Percentiles rank a stretch among this genome's conserved stretches.
phyloP scores from a whole-genome alignment of 1,140 invertebrate genomes.

The Rhynchophorus ferrugineus region DNA sequence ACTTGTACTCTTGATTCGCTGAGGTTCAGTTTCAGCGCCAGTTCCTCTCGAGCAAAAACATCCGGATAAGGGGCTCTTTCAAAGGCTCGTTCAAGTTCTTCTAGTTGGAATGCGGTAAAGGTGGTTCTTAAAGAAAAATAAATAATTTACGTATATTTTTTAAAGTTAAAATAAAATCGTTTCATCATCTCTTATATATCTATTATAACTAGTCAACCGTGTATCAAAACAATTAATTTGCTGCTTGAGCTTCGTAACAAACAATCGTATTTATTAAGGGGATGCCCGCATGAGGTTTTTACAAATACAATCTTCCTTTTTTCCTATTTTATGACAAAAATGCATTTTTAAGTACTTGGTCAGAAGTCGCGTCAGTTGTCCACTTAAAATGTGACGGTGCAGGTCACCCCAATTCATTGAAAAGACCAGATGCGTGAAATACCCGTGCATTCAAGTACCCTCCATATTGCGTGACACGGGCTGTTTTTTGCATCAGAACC shows the following conservation, averaged over 20 bases:
- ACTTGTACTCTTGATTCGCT: conserved; percentile 93
- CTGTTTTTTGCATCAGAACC: conserved; percentile 7
- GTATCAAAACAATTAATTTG: no score
- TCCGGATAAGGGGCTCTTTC: conserved; percentile 93
- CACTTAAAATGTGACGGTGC: background rate
- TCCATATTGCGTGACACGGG: conserved; percentile 2
- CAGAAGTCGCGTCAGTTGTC: background rate
- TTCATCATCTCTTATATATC: no score
- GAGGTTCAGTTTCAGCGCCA: conserved; percentile 81
- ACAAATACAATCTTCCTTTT: background rate
- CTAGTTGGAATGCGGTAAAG: conserved; percentile 91
- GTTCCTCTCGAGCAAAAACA: conserved; percentile 90
- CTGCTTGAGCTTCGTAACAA: background rate
- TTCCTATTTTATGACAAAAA: background rate
- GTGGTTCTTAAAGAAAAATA: conserved; percentile 68
- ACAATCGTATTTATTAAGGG: background rate
- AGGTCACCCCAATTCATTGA: background rate
- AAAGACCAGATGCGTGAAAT: conserved; percentile 15
- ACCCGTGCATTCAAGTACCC: background rate
- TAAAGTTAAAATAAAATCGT: no score
- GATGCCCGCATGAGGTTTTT: background rate
- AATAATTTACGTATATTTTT: background rate
- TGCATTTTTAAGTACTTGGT: background rate
- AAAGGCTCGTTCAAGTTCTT: conserved; percentile 89
- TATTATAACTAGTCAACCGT: no score